These are phyloP conservation scores for Apeira syringaria DNA, from an alignment of 2,888 invertebrate genomes.

Conservation along the genomic window DNA sequence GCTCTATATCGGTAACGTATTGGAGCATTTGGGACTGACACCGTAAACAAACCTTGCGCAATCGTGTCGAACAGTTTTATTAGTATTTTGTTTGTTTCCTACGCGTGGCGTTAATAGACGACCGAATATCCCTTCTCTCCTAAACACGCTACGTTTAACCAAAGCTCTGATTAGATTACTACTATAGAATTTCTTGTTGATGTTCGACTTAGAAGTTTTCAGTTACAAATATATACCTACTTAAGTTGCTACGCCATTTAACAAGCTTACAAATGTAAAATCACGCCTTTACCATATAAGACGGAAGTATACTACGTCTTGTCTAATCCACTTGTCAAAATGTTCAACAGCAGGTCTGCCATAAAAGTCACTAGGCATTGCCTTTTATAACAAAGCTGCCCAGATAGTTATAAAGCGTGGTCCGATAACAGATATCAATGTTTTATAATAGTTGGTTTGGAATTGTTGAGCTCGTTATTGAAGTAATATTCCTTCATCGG, in stretches of 20 bases:
- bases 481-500: too few species aligned
- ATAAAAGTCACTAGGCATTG: conserved; percentile 15
- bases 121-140: too few species aligned
- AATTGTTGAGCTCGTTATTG: too few species aligned
- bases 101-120: conserved; percentile 5
- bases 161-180: neutral
- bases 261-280: conserved; percentile 19
- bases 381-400: conserved; percentile 28
- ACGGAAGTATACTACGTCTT: conserved; percentile 10
- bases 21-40: conserved; percentile 64
- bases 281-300: conserved; percentile 15
- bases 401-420: conserved; percentile 3
- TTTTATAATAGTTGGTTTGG: neutral
- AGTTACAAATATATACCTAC: neutral
- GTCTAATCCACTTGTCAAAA: conserved; percentile 19
- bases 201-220: neutral
- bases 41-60: conserved; percentile 75
- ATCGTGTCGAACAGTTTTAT: conserved; percentile 48
- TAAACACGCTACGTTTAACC: conserved; percentile 1
- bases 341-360: conserved; percentile 16
- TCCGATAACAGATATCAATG: neutral
- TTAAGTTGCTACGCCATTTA: neutral
- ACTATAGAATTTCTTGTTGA: neutral
- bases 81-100: conserved; percentile 27
- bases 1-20: conserved; percentile 75